Conservation (phyloP, 1,140 invertebrate genomes). For the Pseudomyrmex flavicornis region DNA sequence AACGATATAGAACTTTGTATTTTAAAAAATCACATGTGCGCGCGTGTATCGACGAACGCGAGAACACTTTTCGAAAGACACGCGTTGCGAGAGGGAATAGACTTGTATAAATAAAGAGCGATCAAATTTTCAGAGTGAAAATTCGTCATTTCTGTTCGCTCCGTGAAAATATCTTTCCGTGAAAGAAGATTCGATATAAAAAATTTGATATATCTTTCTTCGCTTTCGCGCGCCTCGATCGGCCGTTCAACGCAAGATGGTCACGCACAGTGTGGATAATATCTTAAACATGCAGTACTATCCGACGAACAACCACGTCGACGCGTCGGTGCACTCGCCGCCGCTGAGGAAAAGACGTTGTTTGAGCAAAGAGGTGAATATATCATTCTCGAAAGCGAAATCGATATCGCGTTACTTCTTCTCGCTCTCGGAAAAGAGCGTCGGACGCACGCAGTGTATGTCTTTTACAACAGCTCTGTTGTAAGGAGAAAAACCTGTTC, state of each 20-base stretch:
- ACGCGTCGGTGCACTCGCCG: slow-evolving; percentile 73
- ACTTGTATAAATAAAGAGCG: neutral
- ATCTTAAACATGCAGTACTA: slow-evolving; percentile 84
- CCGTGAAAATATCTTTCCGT: neutral
- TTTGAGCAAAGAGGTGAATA: slow-evolving; percentile 83
- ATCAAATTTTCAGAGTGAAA: neutral
- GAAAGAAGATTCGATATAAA: neutral
- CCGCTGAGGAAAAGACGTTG: slow-evolving; percentile 80
- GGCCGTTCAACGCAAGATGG: slow-evolving; percentile 74
- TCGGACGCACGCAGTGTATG: too few relatives aligned
- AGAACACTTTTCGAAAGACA: neutral
- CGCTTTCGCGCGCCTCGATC: neutral
- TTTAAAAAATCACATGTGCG: neutral
- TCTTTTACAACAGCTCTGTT: too few relatives aligned
- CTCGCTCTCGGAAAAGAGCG: neutral
- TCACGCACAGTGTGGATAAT: slow-evolving; percentile 84
- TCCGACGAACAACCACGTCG: slow-evolving; percentile 73
- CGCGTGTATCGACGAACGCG: neutral
- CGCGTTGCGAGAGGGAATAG: neutral
- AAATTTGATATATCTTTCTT: neutral
- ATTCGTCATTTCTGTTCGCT: neutral
- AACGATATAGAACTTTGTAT: neutral
- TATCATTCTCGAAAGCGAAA: neutral
- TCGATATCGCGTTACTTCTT: slow-evolving; percentile 23
- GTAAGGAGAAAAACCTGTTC: neutral